phyloP scores from a whole-genome alignment of 2,888 invertebrate species.

The Cryptus viduatorius region DNA sequence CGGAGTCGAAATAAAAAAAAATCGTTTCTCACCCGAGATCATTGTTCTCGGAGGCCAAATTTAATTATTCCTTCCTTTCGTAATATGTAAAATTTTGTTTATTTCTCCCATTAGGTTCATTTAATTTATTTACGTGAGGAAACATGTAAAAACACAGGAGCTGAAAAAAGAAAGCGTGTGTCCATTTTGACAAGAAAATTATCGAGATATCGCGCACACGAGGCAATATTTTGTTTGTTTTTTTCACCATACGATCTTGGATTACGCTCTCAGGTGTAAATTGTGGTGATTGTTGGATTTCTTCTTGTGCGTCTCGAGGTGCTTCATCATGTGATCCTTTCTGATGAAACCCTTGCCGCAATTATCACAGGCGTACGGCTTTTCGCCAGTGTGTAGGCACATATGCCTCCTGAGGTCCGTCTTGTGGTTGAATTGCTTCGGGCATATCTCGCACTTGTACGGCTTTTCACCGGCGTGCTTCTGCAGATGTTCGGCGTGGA shows the following conservation, averaged over 20 bases:
- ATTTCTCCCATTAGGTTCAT: background rate
- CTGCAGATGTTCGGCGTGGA: conserved; percentile 90
- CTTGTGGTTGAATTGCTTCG: conserved; percentile 96
- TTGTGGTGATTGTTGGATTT: conserved; percentile 85
- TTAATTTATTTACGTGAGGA: background rate
- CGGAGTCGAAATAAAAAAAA: conserved; percentile 1
- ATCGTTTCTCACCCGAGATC: conserved; percentile 10
- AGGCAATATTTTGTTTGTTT: conserved; percentile 14
- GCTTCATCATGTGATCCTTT: conserved; percentile 96
- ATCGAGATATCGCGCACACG: conserved; percentile 6
- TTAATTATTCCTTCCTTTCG: background rate
- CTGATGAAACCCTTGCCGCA: conserved; percentile 96
- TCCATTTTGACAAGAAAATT: background rate
- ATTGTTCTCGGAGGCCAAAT: background rate
- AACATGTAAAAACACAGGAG: background rate
- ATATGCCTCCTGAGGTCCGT: conserved; percentile 94
- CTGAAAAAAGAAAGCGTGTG: background rate
- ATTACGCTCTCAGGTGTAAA: conserved; percentile 80
- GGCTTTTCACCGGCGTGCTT: conserved; percentile 94
- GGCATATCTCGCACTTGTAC: conserved; percentile 93
- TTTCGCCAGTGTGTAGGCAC: conserved; percentile 94
- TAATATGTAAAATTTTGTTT: background rate
- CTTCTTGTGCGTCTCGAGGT: conserved; percentile 92
- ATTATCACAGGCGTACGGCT: conserved; percentile 92
- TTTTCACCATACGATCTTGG: conserved; percentile 59